Base-by-base conservation (phyloP, 2,888 invertebrate species). In the Amphipyra tragopoginis region DNA sequence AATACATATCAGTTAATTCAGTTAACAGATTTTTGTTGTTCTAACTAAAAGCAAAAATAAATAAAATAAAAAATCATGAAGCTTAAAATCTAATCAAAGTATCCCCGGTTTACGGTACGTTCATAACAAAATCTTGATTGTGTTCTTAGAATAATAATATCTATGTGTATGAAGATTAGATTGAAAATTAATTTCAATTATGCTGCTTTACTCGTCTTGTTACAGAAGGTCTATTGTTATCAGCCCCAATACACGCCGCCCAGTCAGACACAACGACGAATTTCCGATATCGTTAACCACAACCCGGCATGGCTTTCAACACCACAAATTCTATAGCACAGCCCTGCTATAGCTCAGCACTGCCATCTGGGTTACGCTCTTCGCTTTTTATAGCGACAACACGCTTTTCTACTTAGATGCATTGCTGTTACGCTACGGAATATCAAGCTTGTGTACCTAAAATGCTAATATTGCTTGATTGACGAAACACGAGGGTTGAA, bases 351-450 rank as follows among this genome's bases (percentile, higher is more conserved):
- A 47, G 54, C 49, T 43, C 52, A 54, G 51, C 33, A 50, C 56
- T 44, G 55, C 57, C 49, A 59, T 71, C 49, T 63, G 21, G 44
- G 47, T 61, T 59, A 56, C 55, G 42, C 26, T 54, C 33, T 61
- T 15, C 54, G 40, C 59, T 38, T 69, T 63, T 63, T 44, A 54
- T 60, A 40, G 70, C 44, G 29, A 45, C 52, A 51, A 75, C 72
- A 75, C 45, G 72, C 39, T 62, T 72, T 75, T 65, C 59, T 59
- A 75, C 69, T 75, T 66, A 69, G 54, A 58, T 33, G 21, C 43
- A 54, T 39, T 21, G 39, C 15, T 47, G 14, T 50, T 33, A 21
- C 47, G 53, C 15, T 14, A 21, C 42, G 47, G 38, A 53, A 21
- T 48, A 47, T 7, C 47, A 42, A 42, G n/a, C 15, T 13, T 11